These are phyloP conservation scores for Pluvialis apricaria DNA, from an alignment of 2,113 vertebrate species.

Conservation along the genomic window DNA sequence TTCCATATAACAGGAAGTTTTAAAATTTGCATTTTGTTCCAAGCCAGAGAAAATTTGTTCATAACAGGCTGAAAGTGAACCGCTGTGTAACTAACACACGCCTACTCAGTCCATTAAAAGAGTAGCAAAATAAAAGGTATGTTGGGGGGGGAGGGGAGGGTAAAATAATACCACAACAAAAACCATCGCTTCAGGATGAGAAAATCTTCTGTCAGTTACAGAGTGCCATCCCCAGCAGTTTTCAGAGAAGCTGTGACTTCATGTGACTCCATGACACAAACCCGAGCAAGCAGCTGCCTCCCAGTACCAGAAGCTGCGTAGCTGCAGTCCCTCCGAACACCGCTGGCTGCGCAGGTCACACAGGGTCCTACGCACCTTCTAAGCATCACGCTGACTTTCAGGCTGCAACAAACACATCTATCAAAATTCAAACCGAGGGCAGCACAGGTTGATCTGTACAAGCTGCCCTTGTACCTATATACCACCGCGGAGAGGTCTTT, in stretches of 20 bases:
- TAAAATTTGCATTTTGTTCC: neutral
- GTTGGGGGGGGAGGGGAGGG: neutral
- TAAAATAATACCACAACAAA: too few relatives aligned
- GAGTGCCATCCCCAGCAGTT: neutral
- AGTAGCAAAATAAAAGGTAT: neutral
- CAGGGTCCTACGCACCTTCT: rapidly evolving
- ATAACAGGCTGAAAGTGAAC: neutral
- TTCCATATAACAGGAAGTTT: neutral
- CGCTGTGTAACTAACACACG: neutral
- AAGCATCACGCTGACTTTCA: neutral
- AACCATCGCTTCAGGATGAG: neutral
- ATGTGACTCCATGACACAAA: neutral
- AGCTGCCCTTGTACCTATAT: neutral
- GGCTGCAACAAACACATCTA: neutral
- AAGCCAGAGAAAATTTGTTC: neutral
- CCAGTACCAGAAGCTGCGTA: neutral
- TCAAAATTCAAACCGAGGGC: neutral
- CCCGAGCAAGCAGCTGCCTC: neutral
- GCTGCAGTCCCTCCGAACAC: neutral
- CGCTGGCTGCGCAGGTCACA: rapidly evolving
- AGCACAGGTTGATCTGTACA: neutral
- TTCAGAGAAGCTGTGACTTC: neutral
- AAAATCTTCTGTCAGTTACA: neutral
- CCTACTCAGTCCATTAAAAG: neutral
- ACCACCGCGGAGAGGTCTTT: neutral